Conservation (phyloP, 2,113 vertebrate genomes). For the Collichthys lucidus region DNA sequence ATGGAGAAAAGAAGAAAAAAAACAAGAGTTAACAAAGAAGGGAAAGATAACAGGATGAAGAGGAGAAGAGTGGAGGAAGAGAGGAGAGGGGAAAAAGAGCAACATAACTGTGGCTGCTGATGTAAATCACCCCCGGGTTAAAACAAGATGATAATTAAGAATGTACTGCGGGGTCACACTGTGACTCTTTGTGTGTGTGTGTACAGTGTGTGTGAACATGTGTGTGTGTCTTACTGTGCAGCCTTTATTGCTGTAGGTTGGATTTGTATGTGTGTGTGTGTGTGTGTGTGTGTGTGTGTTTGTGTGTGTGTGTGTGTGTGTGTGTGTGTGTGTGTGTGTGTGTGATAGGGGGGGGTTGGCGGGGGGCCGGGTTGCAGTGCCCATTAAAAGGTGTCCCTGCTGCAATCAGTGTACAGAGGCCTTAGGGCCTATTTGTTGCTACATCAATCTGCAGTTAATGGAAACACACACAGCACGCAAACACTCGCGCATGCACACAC, state of each 20-base stretch:
- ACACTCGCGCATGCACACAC: constrained; percentile 16
- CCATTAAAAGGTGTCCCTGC: constrained; percentile 79
- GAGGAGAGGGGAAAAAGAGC: background rate
- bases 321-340: background rate
- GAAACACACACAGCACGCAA: constrained; percentile 52
- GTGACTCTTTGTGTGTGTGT: constrained; percentile 10
- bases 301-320: too few species aligned
- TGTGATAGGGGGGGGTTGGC: background rate
- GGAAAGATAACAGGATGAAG: background rate
- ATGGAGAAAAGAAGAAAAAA: background rate
- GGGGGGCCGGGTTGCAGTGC: constrained; percentile 24
- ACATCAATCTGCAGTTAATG: constrained; percentile 75
- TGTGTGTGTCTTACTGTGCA: constrained; percentile 4
- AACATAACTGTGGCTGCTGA: constrained; percentile 51
- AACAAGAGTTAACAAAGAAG: background rate
- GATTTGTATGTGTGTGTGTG: background rate
- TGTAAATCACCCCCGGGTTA: constrained; percentile 73
- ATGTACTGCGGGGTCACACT: constrained; percentile 69
- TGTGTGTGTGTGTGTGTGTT: too few species aligned
- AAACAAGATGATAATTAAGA: constrained; percentile 80
- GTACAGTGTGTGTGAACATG: background rate
- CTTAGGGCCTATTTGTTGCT: constrained; percentile 72
- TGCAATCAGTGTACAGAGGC: constrained; percentile 74
- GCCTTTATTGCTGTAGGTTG: constrained; percentile 14
- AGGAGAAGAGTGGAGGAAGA: background rate